phyloP scores from a whole-genome alignment of 30 jellyfish, hydroid and myxozoan genomes.

The Nemopilema nomurai region DNA sequence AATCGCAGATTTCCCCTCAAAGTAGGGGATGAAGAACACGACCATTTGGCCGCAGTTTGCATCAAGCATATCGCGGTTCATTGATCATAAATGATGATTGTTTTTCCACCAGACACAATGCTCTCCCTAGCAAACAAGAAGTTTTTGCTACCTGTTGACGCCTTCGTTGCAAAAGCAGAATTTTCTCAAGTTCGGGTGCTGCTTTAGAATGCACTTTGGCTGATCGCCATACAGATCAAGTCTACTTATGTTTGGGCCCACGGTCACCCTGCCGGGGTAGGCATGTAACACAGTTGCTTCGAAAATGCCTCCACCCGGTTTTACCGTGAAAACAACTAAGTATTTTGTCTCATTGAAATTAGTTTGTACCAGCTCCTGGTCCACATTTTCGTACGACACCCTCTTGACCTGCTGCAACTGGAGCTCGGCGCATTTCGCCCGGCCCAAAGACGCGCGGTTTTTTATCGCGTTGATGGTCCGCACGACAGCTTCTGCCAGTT shows the following conservation, averaged over 20 bases:
- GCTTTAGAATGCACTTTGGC: slow-evolving; percentile 35
- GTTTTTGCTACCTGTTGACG: neutral
- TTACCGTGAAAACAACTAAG: slow-evolving; percentile 31
- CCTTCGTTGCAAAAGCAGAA: slow-evolving; percentile 53
- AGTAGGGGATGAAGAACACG: no score
- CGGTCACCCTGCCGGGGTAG: neutral
- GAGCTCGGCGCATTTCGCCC: slow-evolving; percentile 15
- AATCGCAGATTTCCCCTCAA: no score
- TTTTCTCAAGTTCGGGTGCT: slow-evolving; percentile 58
- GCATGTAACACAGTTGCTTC: slow-evolving; percentile 52
- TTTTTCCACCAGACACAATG: no score
- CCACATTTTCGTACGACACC: neutral
- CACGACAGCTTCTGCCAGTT: slow-evolving; percentile 52
- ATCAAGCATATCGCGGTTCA: no score
- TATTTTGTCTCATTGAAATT: slow-evolving; percentile 18
- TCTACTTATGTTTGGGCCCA: slow-evolving; percentile 63
- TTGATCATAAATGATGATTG: no score
- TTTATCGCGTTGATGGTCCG: slow-evolving; percentile 29
- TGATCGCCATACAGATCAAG: slow-evolving; percentile 65
- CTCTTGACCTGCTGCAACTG: slow-evolving; percentile 7
- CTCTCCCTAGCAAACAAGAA: no score
- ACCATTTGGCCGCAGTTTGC: no score
- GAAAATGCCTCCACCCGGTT: slow-evolving; percentile 54
- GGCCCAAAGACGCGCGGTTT: neutral
- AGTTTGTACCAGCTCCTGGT: neutral